Base-by-base conservation (phyloP, 2,113 vertebrate species). In the Tachuris rubrigastra region DNA sequence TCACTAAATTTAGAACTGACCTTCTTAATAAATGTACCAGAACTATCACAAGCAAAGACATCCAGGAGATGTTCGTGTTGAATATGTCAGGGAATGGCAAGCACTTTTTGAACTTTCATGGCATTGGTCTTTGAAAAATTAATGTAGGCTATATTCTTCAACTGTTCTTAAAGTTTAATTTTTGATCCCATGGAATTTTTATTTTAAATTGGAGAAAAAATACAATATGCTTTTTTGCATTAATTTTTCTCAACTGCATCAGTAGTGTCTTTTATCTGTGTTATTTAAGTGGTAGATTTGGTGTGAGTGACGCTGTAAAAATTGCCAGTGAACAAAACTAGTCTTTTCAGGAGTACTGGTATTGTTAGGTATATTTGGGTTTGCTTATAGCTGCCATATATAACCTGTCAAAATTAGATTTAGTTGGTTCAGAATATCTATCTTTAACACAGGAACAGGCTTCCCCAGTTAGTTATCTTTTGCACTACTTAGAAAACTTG, bases 1-100 rank as follows among this genome's bases (percentile, higher is more conserved):
- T 91, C 95, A 74, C 91, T 95, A 93, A 97, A 83, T 95, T 93
- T 96, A 93, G 95, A 94, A 60, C 91, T 95, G 95, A 96, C 96
- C 95, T 96, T 97, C 94, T 96, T 96, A 93, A 93, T 95, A 91
- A 96, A 93, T 85, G 93, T 82, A 89, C 85, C 78, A 95, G 89
- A 95, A 85, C 91, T 94, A 67, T 90, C 85, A 87, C 71, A 71
- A 49, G 94, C 71, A 87, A 68, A 91, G 95, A 62, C 59, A 60
- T 84, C 55, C 55, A 62, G 87, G 91, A 95, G 87, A 85, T 84
- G 82, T 90, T 91, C 7, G 13, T 67, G 63, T 80, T 94, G 81
- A 50, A 33, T 78, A 14, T 71, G 55, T 63, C 66, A 72, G 81
- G 28, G 85, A 56, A 50, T 56, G 74, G 74, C 88, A 90, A 46